phyloP scores from a whole-genome alignment of 2,888 invertebrate genomes.

The Bellardia bayeri region DNA sequence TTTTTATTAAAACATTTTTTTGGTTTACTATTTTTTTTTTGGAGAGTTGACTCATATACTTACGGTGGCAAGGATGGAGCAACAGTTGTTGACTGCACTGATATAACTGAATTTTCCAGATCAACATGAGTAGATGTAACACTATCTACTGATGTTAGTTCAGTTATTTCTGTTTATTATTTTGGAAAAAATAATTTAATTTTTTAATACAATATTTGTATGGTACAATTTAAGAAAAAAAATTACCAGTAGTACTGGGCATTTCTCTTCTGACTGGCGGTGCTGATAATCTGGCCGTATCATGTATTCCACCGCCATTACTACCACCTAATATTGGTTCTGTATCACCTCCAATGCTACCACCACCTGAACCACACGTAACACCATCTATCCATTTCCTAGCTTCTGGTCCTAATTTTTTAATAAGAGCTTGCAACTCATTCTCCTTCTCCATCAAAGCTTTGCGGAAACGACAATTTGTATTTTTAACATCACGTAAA shows the following conservation, averaged over 20 bases:
- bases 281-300: slow-evolving; percentile 81
- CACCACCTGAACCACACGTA: slow-evolving; percentile 78
- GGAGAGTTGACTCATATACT: slow-evolving; percentile 60
- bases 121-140: slow-evolving; percentile 88
- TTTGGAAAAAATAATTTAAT: not conserved
- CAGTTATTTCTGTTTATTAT: slow-evolving; percentile 86
- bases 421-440: slow-evolving; percentile 87
- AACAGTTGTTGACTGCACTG: slow-evolving; percentile 81
- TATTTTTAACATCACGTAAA: slow-evolving; percentile 92
- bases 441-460: slow-evolving; percentile 93
- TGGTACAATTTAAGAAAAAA: not conserved
- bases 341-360: slow-evolving; percentile 77
- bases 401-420: slow-evolving; percentile 84
- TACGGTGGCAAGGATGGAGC: slow-evolving; percentile 82
- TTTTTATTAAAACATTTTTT: not conserved
- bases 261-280: slow-evolving; percentile 83
- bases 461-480: slow-evolving; percentile 93
- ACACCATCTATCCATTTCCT: slow-evolving; percentile 84
- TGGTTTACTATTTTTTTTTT: too few species aligned
- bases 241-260: slow-evolving; percentile 84
- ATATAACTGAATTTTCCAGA: slow-evolving; percentile 84
- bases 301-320: slow-evolving; percentile 77
- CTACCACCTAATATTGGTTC: slow-evolving; percentile 82
- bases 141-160: slow-evolving; percentile 90
- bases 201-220: not conserved